Base-by-base conservation (phyloP, 2,797 vertebrate genomes). In the Chaunax sp. region DNA sequence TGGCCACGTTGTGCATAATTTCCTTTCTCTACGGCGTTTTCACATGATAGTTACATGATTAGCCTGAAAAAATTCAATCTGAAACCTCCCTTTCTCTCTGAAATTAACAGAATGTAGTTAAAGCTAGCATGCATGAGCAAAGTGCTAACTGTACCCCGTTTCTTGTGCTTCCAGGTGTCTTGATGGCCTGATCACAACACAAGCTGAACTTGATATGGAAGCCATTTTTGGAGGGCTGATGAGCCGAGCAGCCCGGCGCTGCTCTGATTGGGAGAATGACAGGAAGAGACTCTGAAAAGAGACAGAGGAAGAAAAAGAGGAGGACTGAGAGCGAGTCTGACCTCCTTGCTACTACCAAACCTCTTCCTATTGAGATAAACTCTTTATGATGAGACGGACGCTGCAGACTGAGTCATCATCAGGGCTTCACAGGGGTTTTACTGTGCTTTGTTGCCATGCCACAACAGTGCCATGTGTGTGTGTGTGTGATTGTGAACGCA, bases 171-270 rank as follows among this genome's bases (percentile, higher is more conserved):
- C 0, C 89, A 95, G 94, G 94, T 95, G 82, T 94, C 94, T 60
- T 95, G 94, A 95, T 72, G 91, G 90, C 87, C 89, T 92, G 86
- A 90, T 91, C 89, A 90, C 88, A 89, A 90, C 87, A 91, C 90
- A 82, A 85, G 89, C 91, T 92, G 89, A 93, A 92, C 78, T 67
- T 83, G 67, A 77, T 75, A 71, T 72, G 85, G 82, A 92, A 86
- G 84, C 86, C 78, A 82, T 89, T 90, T 49, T 40, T 60, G 84
- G 81, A 88, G 80, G 74, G 69, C 81, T 68, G 69, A 75, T 33
- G 60, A 9, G 75, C 52, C 50, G 16, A 2, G 45, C 35, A 53
- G 15, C 25, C 26, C 6, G 69, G 28, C 55, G 30, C 62, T 50
- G 47, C 61, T 74, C 61, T 26, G 5, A 67, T 55, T 19, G 37